Evolutionary conservation across 2,797 vertebrate genomes (phyloP).

Genomic region (Anomalospiza imberbis): DNA sequence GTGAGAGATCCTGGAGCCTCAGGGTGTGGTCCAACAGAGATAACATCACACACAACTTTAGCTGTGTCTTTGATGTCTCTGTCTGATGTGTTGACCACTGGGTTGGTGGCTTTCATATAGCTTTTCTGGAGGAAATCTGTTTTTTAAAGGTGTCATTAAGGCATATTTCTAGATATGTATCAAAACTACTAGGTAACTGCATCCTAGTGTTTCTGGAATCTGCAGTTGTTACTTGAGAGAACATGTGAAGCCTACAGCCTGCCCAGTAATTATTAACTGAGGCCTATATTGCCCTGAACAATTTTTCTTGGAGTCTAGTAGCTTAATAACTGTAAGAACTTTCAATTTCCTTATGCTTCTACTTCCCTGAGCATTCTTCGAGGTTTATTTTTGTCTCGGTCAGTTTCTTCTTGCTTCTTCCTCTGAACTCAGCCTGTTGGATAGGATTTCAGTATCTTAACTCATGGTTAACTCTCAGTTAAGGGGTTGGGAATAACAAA

Average conservation of each 20-base stretch:
- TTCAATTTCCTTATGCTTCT: background rate
- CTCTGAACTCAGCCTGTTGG: background rate
- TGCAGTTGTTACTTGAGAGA: background rate
- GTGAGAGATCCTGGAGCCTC: slow-evolving; percentile 30
- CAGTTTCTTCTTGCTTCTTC: background rate
- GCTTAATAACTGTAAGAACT: background rate
- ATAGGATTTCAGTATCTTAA: background rate
- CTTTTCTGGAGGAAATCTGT: background rate
- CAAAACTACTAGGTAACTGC: background rate
- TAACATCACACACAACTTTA: background rate
- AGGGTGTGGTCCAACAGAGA: background rate
- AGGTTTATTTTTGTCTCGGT: background rate
- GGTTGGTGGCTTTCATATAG: background rate
- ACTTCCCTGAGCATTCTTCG: background rate
- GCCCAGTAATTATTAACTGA: background rate
- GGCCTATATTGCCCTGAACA: background rate
- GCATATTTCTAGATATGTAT: background rate
- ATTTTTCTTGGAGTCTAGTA: background rate
- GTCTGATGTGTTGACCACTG: background rate
- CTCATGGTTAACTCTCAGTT: background rate
- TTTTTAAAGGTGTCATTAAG: background rate
- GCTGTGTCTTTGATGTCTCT: background rate
- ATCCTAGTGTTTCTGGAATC: background rate
- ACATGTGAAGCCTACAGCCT: background rate
- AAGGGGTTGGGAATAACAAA: background rate